Conservation (phyloP, 1,140 invertebrate genomes). For the Zaprionus taronus region DNA sequence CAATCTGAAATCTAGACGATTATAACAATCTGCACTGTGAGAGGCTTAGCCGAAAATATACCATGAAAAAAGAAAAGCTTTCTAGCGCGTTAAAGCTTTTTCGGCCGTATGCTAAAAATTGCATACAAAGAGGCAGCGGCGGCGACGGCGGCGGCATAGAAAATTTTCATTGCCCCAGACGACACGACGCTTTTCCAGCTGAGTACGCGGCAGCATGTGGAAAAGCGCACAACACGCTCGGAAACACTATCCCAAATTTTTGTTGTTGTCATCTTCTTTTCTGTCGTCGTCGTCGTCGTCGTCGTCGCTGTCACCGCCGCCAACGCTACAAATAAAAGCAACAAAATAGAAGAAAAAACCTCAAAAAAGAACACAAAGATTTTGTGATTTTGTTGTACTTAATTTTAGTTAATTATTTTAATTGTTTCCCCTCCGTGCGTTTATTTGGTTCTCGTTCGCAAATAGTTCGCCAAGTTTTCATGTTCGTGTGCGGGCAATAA, state of each 20-base stretch:
- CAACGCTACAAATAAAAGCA: constrained; percentile 30
- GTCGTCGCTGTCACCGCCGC: constrained; percentile 21
- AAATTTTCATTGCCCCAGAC: constrained; percentile 37
- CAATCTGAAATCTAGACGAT: neutral
- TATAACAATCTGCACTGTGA: neutral
- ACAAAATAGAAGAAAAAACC: neutral
- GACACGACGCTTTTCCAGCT: constrained; percentile 69
- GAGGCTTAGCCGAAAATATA: constrained; percentile 24
- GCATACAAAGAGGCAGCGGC: constrained; percentile 24
- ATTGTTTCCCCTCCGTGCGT: constrained; percentile 2
- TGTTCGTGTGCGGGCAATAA: constrained; percentile 21
- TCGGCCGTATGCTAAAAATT: constrained; percentile 39
- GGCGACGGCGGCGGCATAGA: constrained; percentile 22
- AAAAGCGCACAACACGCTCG: constrained; percentile 71
- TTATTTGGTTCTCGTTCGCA: constrained; percentile 5
- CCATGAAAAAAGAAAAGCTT: constrained; percentile 30
- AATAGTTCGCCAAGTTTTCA: constrained; percentile 4
- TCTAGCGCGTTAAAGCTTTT: constrained; percentile 28
- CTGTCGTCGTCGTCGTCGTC: constrained; percentile 20
- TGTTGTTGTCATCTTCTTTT: constrained; percentile 42
- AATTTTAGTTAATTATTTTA: constrained; percentile 15
- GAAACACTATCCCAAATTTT: constrained; percentile 51
- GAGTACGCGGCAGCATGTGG: constrained; percentile 77
- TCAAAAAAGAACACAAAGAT: constrained; percentile 10
- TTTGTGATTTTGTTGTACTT: constrained; percentile 8